phyloP scores from a whole-genome alignment of 2,113 vertebrate genomes.

The Gulo gulo region DNA sequence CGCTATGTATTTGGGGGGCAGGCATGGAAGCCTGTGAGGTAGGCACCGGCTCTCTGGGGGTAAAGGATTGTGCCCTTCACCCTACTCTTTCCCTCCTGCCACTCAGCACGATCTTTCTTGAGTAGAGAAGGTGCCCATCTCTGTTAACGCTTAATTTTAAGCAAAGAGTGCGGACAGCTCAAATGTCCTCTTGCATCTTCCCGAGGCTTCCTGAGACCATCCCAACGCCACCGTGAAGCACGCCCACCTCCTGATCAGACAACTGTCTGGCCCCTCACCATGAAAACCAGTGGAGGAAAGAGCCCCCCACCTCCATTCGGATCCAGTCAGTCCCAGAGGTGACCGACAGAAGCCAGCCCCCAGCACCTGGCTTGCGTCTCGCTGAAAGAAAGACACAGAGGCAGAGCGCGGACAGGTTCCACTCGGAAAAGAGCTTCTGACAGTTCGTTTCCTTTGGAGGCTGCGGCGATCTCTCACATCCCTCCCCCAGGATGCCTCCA shows the following conservation, averaged over 20 bases:
- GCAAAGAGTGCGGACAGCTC: background rate
- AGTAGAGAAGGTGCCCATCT: background rate
- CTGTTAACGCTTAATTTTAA: background rate
- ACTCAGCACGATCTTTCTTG: background rate
- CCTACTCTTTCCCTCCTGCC: background rate
- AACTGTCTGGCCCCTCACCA: rapidly evolving
- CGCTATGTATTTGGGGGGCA: rapidly evolving
- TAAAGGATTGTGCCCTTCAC: rapidly evolving
- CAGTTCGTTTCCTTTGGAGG: background rate
- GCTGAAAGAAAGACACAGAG: slow-evolving; percentile 59
- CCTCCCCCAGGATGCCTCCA: background rate
- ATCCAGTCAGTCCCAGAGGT: slow-evolving; percentile 57
- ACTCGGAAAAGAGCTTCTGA: background rate
- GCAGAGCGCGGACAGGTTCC: slow-evolving; percentile 15
- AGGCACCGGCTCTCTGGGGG: background rate
- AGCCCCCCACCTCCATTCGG: background rate
- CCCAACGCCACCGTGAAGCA: background rate
- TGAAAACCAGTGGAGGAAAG: background rate
- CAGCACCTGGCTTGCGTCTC: slow-evolving; percentile 47
- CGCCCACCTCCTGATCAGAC: rapidly evolving
- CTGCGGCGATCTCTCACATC: background rate
- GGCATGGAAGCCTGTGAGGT: rapidly evolving
- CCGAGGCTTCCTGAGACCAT: background rate
- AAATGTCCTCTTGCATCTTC: background rate
- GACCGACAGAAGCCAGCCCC: slow-evolving; percentile 52